Base-by-base conservation (phyloP, 2,888 invertebrate genomes). In the Lomographa bimaculata region DNA sequence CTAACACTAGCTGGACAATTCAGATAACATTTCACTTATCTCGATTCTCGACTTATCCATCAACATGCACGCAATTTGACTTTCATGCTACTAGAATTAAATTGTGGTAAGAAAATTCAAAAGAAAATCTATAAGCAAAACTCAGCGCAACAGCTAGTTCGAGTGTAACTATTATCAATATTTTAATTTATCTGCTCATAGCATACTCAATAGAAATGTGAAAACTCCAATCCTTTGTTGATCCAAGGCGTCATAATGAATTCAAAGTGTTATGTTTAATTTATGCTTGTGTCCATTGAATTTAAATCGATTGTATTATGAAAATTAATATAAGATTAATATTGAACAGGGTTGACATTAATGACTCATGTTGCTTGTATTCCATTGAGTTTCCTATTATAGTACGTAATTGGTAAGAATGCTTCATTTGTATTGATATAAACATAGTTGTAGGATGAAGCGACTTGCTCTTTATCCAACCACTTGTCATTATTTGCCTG, bases 321-420 rank as follows among this genome's bases (percentile, higher is more conserved):
- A 53, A 57, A 55, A 60, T 64, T 54, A 56, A 54, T 52, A 47
- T 38, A 35, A 48, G 37, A 58, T 59, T 57, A 54, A 46, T 50
- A 50, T 51, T 50, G 37, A 53, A 27, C 34, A 48, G 26, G 29
- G 44, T 41, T 46, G 38, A 36, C 41, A 24, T 42, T 47, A 34
- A 33, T 55, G 52, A 62, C 40, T 60, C 59, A 64, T 49, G 42
- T 18, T 8, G 29, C 5, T 18, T 32, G 27, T 41, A 44, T 45
- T 28, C 34, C 21, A 49, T 49, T 47, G 25, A 47, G 45, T 50
- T 47, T 50, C 43, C 43, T 46, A 41, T 28, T 25, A 35, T 7
- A 30, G 36, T 18, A 16, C n/a, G 12, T 25, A 21, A 27, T 9
- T 27, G 23, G 2, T 9, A 17, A n/a, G 7, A 6, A 3, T 14